Conservation (phyloP, 2,797 vertebrate genomes). For the Erithacus rubecula region DNA sequence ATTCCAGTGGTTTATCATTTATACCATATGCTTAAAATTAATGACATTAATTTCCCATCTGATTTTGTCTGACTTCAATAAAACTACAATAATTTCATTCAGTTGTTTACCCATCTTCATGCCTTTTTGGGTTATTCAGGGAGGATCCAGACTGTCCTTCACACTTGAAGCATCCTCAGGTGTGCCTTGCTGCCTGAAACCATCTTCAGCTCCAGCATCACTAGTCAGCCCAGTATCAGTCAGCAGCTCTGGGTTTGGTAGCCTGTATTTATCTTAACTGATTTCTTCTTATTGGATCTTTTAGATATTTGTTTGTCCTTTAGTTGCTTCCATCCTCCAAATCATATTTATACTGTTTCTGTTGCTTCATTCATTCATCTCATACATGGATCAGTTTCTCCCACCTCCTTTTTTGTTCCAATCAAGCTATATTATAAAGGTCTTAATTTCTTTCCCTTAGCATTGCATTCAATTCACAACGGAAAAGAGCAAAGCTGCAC, state of each 20-base stretch:
- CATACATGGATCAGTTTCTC: not conserved
- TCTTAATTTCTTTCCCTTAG: not conserved
- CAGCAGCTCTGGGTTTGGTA: not conserved
- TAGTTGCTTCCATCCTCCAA: not conserved
- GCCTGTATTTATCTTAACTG: not conserved
- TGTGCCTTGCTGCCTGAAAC: not conserved
- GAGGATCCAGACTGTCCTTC: not conserved
- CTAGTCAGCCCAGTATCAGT: not conserved
- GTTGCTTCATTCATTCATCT: not conserved
- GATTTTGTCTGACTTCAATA: conserved; percentile 17
- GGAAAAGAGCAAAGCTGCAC: not conserved
- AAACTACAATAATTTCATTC: not conserved
- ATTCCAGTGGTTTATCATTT: conserved; percentile 57
- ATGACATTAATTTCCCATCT: conserved; percentile 15
- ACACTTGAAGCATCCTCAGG: not conserved
- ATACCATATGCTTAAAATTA: conserved; percentile 50
- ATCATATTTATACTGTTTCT: not conserved
- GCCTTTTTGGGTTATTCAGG: not conserved
- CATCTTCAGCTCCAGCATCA: not conserved
- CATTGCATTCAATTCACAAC: not conserved
- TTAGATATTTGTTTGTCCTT: not conserved
- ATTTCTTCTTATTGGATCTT: not conserved
- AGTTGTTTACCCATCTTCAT: not conserved
- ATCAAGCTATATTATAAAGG: not conserved
- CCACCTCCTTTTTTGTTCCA: not conserved